A percentile compares a stretch with the other conserved stretches of the same genome.
Conservation (phyloP, 1,140 invertebrate species). For the Teleopsis dalmanni region DNA sequence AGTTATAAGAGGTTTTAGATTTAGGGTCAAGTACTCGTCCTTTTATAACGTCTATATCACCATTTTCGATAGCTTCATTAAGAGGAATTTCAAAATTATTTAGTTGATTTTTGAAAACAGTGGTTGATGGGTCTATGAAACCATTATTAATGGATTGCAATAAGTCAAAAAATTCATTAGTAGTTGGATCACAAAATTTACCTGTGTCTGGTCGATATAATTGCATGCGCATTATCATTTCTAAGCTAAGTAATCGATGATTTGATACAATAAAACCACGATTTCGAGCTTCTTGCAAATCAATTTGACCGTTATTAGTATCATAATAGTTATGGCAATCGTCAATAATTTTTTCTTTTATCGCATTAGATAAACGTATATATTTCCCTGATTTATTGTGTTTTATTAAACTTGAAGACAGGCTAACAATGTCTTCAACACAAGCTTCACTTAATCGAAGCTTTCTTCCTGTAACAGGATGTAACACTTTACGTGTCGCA, state of each 20-base stretch:
- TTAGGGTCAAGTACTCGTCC: slow-evolving; percentile 72
- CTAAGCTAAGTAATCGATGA: slow-evolving; percentile 61
- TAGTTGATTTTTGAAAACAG: slow-evolving; percentile 66
- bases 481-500: slow-evolving; percentile 63
- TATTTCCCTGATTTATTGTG: slow-evolving; percentile 62
- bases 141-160: slow-evolving; percentile 62
- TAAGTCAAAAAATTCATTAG: slow-evolving; percentile 63
- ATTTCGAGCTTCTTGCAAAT: slow-evolving; percentile 62
- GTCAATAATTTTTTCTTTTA: slow-evolving; percentile 66
- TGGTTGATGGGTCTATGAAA: slow-evolving; percentile 68
- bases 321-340: slow-evolving; percentile 61
- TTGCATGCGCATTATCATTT: slow-evolving; percentile 68
- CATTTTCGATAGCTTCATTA: slow-evolving; percentile 66
- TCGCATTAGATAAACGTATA: slow-evolving; percentile 65
- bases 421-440: slow-evolving; percentile 72
- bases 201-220: slow-evolving; percentile 71
- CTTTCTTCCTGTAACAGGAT: slow-evolving; percentile 70
- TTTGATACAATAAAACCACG: slow-evolving; percentile 67
- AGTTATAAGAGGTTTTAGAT: slow-evolving; percentile 61
- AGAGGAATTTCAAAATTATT: slow-evolving; percentile 67
- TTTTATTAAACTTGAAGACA: slow-evolving; percentile 70
- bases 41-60: slow-evolving; percentile 65
- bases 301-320: slow-evolving; percentile 54
- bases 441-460: slow-evolving; percentile 73
- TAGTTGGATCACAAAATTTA: slow-evolving; percentile 67